Evolutionary conservation across 2,888 invertebrate genomes (phyloP).

Genomic region (Pristionchus japonicus): DNA sequence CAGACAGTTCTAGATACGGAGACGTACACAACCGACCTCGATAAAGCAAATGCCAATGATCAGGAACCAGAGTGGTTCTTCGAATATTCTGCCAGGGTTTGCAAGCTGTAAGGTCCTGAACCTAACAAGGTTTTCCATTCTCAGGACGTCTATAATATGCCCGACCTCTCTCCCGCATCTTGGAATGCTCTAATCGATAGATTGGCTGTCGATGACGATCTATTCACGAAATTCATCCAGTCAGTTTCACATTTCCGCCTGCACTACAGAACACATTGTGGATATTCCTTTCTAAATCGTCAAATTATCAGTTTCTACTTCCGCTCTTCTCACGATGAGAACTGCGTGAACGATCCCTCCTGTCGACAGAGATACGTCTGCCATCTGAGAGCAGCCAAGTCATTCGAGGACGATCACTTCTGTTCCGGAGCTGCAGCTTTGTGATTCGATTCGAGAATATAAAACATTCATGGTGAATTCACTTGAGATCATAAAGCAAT

Average conservation of each 20-base stretch:
- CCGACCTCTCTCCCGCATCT: constrained; percentile 65
- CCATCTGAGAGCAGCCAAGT: background rate
- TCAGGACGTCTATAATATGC: constrained; percentile 59
- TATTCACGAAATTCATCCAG: constrained; percentile 50
- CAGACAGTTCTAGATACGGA: constrained; percentile 66
- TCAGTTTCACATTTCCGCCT: no score
- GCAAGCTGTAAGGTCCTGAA: no score
- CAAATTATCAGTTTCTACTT: constrained; percentile 35
- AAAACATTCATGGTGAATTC: no score
- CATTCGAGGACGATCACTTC: constrained; percentile 1
- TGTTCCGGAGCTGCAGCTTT: background rate
- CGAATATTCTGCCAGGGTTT: constrained; percentile 58
- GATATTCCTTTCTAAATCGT: no score
- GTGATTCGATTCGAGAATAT: no score
- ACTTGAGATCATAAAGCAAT: no score
- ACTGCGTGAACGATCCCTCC: background rate
- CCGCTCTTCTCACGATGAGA: background rate
- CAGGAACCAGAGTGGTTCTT: constrained; percentile 60
- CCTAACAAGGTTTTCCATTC: no score
- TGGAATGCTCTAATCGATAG: constrained; percentile 61
- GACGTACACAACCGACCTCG: no score
- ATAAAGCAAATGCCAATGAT: constrained; percentile 59
- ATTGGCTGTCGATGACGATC: constrained; percentile 55
- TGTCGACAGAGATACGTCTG: constrained; percentile 17
- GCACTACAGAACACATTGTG: no score